Conservation (phyloP, 2,888 invertebrate species). For the Danaus chrysippus region DNA sequence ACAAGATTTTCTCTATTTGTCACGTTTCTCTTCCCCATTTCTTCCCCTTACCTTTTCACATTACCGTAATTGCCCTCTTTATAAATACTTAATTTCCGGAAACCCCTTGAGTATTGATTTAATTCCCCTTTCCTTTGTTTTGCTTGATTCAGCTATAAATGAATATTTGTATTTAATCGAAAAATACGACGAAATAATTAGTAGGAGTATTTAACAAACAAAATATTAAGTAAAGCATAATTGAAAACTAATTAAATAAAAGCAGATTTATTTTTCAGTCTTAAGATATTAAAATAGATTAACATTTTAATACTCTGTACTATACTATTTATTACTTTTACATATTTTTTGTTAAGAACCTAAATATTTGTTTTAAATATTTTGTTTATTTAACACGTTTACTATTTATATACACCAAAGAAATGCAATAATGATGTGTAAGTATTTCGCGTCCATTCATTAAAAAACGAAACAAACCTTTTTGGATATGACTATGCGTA, state of each 20-base stretch:
- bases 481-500: too few species aligned
- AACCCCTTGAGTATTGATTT: slow-evolving; percentile 27
- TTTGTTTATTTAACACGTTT: too few species aligned
- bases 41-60: slow-evolving; percentile 12
- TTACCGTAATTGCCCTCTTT: slow-evolving; percentile 24
- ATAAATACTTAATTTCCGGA: slow-evolving; percentile 29
- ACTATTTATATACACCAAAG: too few species aligned
- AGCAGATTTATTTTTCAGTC: too few species aligned
- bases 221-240: background rate
- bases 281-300: too few species aligned
- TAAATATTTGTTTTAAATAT: too few species aligned
- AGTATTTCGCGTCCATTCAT: too few species aligned
- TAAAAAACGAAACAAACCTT: too few species aligned
- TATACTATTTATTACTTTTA: too few species aligned
- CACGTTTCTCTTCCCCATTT: background rate
- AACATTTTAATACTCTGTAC: too few species aligned
- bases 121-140: slow-evolving; percentile 22
- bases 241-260: background rate
- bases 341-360: too few species aligned
- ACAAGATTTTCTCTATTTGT: background rate
- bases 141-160: slow-evolving; percentile 17
- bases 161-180: background rate
- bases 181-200: background rate
- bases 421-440: too few species aligned
- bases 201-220: background rate